phyloP scores from a whole-genome alignment of 2,113 vertebrate species.

The Eubucco bourcierii region DNA sequence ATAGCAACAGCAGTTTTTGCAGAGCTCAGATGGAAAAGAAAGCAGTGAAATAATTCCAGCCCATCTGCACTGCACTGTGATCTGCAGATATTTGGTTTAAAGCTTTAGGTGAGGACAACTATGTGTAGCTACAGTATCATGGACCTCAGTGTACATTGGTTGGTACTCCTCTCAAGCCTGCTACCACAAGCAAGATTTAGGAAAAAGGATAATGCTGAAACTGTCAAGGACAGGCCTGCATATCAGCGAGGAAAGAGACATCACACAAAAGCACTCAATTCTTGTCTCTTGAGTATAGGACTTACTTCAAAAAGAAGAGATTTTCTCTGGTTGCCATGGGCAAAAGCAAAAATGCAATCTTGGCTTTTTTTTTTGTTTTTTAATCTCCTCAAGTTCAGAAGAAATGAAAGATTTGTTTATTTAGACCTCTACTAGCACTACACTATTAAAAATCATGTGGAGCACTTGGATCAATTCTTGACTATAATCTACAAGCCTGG shows the following conservation, averaged over 20 bases:
- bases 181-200: background rate
- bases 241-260: background rate
- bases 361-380: background rate
- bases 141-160: fast-evolving
- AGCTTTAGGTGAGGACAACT: background rate
- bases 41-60: conserved; percentile 61
- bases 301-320: background rate
- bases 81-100: background rate
- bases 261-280: background rate
- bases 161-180: background rate
- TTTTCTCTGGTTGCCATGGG: background rate
- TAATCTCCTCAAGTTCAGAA: background rate
- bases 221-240: background rate
- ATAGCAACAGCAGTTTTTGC: conserved; percentile 32
- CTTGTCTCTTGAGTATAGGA: background rate
- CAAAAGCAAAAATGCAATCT: background rate
- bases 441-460: background rate
- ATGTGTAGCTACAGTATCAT: background rate
- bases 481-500: background rate
- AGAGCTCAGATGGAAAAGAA: conserved; percentile 53
- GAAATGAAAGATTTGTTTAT: background rate
- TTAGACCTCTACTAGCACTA: background rate
- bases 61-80: conserved; percentile 29
- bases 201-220: background rate
- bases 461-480: background rate